phyloP scores from a whole-genome alignment of 1,140 invertebrate genomes.

The Bombus waltoni region DNA sequence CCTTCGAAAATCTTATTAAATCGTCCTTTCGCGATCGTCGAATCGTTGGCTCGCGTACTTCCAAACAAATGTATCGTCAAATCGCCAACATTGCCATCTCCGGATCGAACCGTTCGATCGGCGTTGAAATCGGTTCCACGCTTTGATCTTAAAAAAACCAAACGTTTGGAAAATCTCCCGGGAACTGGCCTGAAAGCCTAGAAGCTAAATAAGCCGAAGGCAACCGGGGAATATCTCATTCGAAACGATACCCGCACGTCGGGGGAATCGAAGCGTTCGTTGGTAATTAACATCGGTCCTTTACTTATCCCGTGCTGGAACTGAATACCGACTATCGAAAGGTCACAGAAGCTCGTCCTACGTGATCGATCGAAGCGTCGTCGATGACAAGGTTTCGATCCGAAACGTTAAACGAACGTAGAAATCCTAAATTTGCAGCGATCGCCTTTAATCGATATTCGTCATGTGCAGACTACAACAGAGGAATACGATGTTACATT shows the following conservation, averaged over 20 bases:
- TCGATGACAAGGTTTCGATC: constrained; percentile 18
- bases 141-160: neutral
- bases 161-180: neutral
- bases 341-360: neutral
- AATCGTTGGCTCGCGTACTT: no score
- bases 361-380: constrained; percentile 44
- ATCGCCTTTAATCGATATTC: neutral
- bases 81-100: no score
- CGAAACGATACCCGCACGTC: constrained; percentile 3
- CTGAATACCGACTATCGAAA: neutral
- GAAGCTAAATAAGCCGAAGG: constrained; percentile 7
- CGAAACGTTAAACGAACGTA: neutral
- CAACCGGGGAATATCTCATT: neutral
- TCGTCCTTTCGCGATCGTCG: neutral
- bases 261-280: neutral
- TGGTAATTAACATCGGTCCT: constrained; percentile 44
- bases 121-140: neutral
- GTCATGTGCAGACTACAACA: neutral
- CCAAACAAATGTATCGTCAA: no score
- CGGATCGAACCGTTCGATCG: neutral
- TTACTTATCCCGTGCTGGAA: constrained; percentile 35
- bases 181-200: neutral
- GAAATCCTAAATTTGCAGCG: neutral
- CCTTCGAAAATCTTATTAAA: neutral
- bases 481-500: neutral